Conservation (phyloP, 2,888 invertebrate genomes). For the Philopedon plagiatum region DNA sequence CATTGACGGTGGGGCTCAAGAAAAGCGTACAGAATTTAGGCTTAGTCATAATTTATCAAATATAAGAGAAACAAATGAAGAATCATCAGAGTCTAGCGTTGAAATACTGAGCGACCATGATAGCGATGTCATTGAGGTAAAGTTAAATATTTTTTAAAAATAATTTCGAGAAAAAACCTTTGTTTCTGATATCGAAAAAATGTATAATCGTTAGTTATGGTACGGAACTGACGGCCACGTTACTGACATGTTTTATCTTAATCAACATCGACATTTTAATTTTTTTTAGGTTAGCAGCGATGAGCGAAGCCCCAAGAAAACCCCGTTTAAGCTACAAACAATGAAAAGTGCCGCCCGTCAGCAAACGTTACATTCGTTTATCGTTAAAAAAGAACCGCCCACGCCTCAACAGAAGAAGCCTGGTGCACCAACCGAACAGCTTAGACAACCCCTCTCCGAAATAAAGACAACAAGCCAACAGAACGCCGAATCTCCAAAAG, state of each 20-base stretch:
- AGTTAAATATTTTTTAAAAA: background rate
- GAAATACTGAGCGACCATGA: conserved; percentile 23
- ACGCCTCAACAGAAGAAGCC: background rate
- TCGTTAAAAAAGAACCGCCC: background rate
- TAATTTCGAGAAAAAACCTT: too few species aligned
- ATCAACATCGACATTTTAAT: too few species aligned
- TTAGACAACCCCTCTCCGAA: background rate
- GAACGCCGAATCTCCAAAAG: background rate
- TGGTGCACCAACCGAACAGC: background rate
- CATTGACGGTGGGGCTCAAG: background rate
- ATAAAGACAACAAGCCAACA: background rate
- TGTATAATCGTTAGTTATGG: too few species aligned
- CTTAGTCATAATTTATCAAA: background rate
- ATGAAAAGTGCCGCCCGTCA: background rate
- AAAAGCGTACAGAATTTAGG: background rate
- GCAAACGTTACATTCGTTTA: conserved; percentile 6
- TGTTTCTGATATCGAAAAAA: too few species aligned
- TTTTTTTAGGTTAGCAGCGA: conserved; percentile 16
- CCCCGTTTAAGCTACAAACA: background rate
- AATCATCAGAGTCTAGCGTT: conserved; percentile 9
- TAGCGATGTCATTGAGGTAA: conserved; percentile 30
- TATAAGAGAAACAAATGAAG: background rate
- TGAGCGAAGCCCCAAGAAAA: conserved; percentile 6
- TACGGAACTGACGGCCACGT: too few species aligned
- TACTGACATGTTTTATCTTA: too few species aligned